These are phyloP conservation scores for Ageneiosus marmoratus DNA, from an alignment of 2,113 vertebrate genomes.

Conservation along the genomic window DNA sequence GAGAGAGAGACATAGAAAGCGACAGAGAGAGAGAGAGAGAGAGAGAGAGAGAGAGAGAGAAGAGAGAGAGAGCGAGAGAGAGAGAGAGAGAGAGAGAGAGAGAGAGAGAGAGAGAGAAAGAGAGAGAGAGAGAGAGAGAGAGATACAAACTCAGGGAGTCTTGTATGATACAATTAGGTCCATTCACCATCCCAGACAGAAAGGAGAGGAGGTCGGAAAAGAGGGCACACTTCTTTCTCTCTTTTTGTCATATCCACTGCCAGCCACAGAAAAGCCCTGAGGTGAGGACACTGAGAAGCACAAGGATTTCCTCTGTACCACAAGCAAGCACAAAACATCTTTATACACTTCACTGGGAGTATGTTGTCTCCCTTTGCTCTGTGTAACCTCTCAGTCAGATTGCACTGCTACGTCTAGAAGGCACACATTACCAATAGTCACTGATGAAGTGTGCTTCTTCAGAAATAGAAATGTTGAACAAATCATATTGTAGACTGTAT, in stretches of 20 bases:
- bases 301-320: constrained; percentile 18
- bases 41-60: neutral
- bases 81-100: neutral
- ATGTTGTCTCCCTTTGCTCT: neutral
- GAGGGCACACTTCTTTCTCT: constrained; percentile 13
- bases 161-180: constrained; percentile 15
- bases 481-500: neutral
- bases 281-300: constrained; percentile 9
- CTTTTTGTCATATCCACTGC: constrained; percentile 1
- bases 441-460: neutral
- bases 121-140: neutral
- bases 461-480: neutral
- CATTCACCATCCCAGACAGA: constrained; percentile 21
- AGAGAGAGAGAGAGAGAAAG: no score
- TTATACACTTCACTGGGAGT: neutral
- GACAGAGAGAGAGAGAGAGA: neutral
- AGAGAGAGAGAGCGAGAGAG: neutral
- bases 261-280: neutral
- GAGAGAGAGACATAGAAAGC: neutral
- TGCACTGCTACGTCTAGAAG: neutral
- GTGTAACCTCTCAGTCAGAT: neutral
- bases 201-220: neutral
- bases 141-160: neutral
- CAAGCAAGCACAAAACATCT: constrained; percentile 8
- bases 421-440: neutral